Evolutionary conservation across 2,888 invertebrate species (phyloP).

Genomic region (Ophion costatus): DNA sequence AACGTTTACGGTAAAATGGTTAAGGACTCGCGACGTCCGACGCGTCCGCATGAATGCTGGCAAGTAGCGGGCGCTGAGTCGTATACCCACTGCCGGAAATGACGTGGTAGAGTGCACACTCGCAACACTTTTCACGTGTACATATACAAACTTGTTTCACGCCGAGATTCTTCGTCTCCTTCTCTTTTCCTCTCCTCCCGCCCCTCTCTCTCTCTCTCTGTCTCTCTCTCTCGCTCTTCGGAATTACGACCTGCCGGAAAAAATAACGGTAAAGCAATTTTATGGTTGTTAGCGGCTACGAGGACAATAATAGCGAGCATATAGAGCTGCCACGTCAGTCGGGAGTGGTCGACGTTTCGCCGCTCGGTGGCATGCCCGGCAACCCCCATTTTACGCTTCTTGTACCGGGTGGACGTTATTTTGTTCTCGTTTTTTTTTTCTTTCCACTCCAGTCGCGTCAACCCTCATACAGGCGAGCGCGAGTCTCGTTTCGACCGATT

Average conservation of each 20-base stretch:
- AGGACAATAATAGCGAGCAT: conserved; percentile 58
- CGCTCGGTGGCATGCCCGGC: conserved; percentile 30
- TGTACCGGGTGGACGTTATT: conserved; percentile 29
- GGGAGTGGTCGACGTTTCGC: conserved; percentile 57
- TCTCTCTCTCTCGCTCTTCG: conserved; percentile 13
- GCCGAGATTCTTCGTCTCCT: conserved; percentile 13
- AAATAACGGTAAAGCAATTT: conserved; percentile 64
- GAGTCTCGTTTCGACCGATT: neutral
- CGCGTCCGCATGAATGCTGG: conserved; percentile 41
- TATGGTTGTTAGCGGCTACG: conserved; percentile 63
- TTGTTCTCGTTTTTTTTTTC: conserved; percentile 32
- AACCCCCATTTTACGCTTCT: conserved; percentile 57
- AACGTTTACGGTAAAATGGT: conserved; percentile 31
- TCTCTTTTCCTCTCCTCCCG: neutral
- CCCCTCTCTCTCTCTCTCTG: conserved; percentile 10
- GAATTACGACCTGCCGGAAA: conserved; percentile 51
- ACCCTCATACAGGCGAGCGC: conserved; percentile 2
- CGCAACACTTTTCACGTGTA: conserved; percentile 9
- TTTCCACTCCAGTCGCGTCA: conserved; percentile 22
- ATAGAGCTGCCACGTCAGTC: conserved; percentile 39
- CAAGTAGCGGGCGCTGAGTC: conserved; percentile 34
- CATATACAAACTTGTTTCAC: neutral
- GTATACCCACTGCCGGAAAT: conserved; percentile 18
- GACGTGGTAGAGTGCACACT: conserved; percentile 22
- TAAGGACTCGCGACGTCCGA: conserved; percentile 46